Evolutionary conservation across 1,140 invertebrate genomes (phyloP).

Genomic region (Thaumatotibia leucotreta): DNA sequence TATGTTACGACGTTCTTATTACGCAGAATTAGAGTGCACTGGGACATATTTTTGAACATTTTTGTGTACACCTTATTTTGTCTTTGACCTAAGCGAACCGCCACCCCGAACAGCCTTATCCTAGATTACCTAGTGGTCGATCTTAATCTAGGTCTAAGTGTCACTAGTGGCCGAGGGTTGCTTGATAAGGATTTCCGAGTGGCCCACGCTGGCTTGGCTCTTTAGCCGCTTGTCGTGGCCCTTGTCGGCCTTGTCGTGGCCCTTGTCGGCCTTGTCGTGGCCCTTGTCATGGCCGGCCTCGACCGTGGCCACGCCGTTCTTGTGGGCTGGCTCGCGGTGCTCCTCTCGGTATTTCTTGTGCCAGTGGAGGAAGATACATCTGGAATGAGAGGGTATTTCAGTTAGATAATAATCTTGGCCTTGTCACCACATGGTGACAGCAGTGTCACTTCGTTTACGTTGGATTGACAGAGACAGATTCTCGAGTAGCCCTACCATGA

Average conservation of each 20-base stretch:
- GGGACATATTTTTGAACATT: no score
- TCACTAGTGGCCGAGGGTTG: conserved; percentile 60
- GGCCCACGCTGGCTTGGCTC: conserved; percentile 51
- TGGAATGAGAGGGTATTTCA: no score
- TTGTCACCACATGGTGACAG: no score
- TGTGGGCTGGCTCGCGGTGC: conserved; percentile 20
- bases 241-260: conserved; percentile 23
- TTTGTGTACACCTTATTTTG: no score
- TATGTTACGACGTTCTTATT: no score
- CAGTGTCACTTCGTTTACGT: no score
- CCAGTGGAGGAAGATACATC: conserved; percentile 62
- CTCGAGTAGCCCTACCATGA: no score
- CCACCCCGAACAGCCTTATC: conserved; percentile 20
- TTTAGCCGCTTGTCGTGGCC: conserved; percentile 52
- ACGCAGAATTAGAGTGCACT: no score
- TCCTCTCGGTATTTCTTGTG: conserved; percentile 51
- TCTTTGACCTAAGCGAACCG: background rate
- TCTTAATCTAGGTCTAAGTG: conserved; percentile 44
- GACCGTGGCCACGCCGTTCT: conserved; percentile 12
- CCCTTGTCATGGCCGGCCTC: conserved; percentile 22
- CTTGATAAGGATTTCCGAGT: conserved; percentile 45
- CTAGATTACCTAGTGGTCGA: conserved; percentile 25
- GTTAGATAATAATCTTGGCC: no score
- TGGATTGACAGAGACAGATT: no score
- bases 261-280: conserved; percentile 17